phyloP scores from a whole-genome alignment of 2,888 invertebrate genomes.

The Formica aserva region DNA sequence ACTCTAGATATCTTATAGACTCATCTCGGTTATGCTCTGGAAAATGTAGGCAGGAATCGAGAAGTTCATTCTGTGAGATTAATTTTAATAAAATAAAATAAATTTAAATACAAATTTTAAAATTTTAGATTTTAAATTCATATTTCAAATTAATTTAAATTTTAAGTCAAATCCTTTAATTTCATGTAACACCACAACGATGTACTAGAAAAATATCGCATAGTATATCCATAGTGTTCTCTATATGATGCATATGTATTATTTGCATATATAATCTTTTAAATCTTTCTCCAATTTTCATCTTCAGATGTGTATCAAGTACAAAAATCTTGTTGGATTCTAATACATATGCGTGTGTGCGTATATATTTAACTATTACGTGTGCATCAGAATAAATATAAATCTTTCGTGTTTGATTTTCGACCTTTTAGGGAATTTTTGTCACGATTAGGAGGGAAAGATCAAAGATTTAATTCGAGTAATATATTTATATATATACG shows the following conservation, averaged over 20 bases:
- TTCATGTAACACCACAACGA: neutral
- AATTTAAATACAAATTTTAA: neutral
- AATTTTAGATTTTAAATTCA: neutral
- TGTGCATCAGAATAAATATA: neutral
- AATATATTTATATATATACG: neutral
- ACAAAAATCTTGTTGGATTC: conserved; percentile 21
- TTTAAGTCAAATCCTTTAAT: neutral
- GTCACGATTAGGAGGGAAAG: neutral
- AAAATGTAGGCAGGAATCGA: neutral
- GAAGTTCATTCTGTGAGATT: neutral
- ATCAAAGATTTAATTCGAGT: neutral
- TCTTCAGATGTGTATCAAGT: neutral
- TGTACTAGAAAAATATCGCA: conserved; percentile 49
- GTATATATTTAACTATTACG: neutral
- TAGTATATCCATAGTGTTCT: conserved; percentile 3
- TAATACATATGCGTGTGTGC: neutral
- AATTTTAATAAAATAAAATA: neutral
- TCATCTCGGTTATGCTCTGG: neutral
- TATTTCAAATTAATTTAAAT: conserved; percentile 3
- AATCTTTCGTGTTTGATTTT: conserved; percentile 28
- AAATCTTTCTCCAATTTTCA: conserved; percentile 13
- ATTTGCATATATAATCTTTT: conserved; percentile 13
- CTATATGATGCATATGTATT: conserved; percentile 29
- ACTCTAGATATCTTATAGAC: neutral
- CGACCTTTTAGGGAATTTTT: conserved; percentile 11